phyloP scores from a whole-genome alignment of 1,140 invertebrate genomes.

The Tetranychus cinnabarinus region DNA sequence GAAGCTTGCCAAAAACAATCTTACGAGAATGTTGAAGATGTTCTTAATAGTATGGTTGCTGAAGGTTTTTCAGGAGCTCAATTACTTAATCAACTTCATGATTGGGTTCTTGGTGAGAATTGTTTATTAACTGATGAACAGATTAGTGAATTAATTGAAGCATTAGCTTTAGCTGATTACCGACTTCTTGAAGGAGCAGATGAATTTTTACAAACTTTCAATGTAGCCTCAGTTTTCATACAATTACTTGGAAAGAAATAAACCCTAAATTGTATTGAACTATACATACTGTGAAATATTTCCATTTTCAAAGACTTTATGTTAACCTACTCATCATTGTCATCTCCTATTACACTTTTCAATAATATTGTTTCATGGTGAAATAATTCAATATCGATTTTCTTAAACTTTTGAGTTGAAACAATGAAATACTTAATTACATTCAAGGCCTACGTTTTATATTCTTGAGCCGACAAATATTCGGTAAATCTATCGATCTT shows the following conservation, averaged over 20 bases:
- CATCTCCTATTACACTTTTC: too few relatives aligned
- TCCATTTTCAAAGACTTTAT: too few relatives aligned
- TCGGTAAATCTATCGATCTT: too few relatives aligned
- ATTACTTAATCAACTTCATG: slow-evolving; percentile 57
- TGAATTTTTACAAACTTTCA: slow-evolving; percentile 76
- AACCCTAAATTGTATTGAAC: not conserved
- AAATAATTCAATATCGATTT: too few relatives aligned
- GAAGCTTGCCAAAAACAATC: slow-evolving; percentile 36
- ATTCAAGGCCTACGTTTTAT: too few relatives aligned
- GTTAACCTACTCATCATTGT: too few relatives aligned
- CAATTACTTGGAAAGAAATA: not conserved
- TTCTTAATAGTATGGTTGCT: slow-evolving; percentile 37
- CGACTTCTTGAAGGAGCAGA: slow-evolving; percentile 70
- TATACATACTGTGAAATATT: too few relatives aligned
- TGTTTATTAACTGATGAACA: slow-evolving; percentile 48
- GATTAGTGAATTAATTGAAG: slow-evolving; percentile 57
- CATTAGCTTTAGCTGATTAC: slow-evolving; percentile 53
- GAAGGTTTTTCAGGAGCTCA: slow-evolving; percentile 72
- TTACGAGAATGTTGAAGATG: slow-evolving; percentile 38
- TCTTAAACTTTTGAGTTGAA: too few relatives aligned
- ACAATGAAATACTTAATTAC: too few relatives aligned
- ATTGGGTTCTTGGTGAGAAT: slow-evolving; percentile 37
- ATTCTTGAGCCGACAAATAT: too few relatives aligned
- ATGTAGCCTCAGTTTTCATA: slow-evolving; percentile 36
- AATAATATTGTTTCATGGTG: too few relatives aligned